These are phyloP conservation scores for Eupsittula cactorum DNA, from an alignment of 2,113 vertebrate genomes.

Conservation along the genomic window DNA sequence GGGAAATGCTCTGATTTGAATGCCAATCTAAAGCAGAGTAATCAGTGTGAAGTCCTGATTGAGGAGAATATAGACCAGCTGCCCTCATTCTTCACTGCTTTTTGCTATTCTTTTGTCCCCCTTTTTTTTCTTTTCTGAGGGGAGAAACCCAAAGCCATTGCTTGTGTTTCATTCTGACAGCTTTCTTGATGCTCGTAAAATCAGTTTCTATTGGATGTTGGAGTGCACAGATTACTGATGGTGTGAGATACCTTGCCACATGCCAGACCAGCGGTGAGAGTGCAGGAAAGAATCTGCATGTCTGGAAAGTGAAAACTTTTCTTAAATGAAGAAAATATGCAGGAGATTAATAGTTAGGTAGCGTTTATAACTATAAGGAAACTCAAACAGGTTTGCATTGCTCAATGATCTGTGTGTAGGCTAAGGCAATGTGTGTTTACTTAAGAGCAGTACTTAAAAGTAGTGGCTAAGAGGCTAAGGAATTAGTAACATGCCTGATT, in stretches of 20 bases:
- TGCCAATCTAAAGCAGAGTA: background rate
- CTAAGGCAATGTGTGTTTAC: background rate
- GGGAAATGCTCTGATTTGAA: background rate
- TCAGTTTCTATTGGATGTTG: background rate
- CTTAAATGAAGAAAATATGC: fast-evolving
- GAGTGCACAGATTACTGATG: conserved; percentile 6
- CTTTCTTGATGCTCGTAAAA: background rate
- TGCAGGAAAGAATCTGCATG: no score
- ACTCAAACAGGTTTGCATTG: background rate
- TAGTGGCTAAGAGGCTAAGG: background rate
- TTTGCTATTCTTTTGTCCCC: background rate
- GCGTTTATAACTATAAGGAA: background rate
- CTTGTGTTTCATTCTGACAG: background rate
- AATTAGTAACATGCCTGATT: background rate
- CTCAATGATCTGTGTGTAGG: background rate
- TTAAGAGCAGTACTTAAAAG: background rate
- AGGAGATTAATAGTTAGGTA: background rate
- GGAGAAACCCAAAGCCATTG: background rate
- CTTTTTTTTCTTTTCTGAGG: background rate
- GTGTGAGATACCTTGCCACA: conserved; percentile 44
- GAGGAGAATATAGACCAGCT: background rate
- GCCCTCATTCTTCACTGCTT: background rate
- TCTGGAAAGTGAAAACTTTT: background rate
- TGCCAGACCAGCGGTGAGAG: background rate
- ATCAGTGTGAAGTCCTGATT: background rate